Percentiles rank a stretch among this genome's conserved stretches.
These are phyloP conservation scores for human DNA, from an alignment of 2,113 vertebrate genomes.

Conservation along the genomic window GRCh38 chr7:26437001-26437500, in stretches of 20 bases:
- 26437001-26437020: not conserved
- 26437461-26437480: not conserved
- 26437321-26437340: not conserved
- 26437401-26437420: not conserved
- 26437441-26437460: not conserved
- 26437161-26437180: slow-evolving; percentile 20
- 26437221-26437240: slow-evolving; percentile 37
- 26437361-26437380: not conserved
- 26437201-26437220: not conserved
- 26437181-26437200: slow-evolving; percentile 44
- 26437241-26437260: not conserved
- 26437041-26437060: slow-evolving; percentile 43
- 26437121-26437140: slow-evolving; percentile 31
- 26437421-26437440: accelerated
- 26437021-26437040: slow-evolving; percentile 45
- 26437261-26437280: not conserved
- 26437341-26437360: not conserved
- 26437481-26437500: not conserved
- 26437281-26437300: not conserved
- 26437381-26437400: not conserved
- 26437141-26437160: slow-evolving; percentile 20
- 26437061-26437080: slow-evolving; percentile 57
- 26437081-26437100: slow-evolving; percentile 38
- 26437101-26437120: slow-evolving; percentile 37
- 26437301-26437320: not conserved